These are phyloP conservation scores for Novumbra hubbsi DNA, from an alignment of 2,797 vertebrate genomes.

Conservation along the genomic window DNA sequence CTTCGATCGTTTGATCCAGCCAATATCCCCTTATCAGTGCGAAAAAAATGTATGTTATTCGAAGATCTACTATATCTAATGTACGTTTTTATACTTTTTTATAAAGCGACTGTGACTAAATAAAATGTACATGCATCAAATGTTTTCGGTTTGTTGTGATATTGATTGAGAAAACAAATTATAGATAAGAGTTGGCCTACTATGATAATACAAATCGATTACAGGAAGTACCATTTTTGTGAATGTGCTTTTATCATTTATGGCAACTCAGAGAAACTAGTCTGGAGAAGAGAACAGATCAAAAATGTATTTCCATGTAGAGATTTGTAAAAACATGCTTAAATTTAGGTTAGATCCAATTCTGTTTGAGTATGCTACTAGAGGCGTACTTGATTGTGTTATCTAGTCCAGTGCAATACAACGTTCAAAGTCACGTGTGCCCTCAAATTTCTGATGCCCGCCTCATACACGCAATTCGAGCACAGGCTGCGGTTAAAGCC, in stretches of 20 bases:
- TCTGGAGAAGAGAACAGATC: neutral
- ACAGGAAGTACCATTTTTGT: neutral
- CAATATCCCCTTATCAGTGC: neutral
- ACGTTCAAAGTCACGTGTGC: too few species aligned
- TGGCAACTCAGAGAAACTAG: neutral
- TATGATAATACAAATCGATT: neutral
- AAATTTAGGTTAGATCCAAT: too few species aligned
- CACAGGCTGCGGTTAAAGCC: neutral
- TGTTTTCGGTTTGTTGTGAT: too few species aligned
- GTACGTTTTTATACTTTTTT: neutral
- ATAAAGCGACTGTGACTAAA: neutral
- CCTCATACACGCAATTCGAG: neutral
- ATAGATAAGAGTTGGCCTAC: too few species aligned
- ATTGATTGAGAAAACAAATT: too few species aligned
- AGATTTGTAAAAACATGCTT: too few species aligned
- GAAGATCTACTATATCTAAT: neutral
- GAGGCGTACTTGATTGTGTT: too few species aligned
- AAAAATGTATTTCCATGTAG: too few species aligned
- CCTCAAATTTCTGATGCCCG: neutral
- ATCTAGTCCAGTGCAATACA: too few species aligned
- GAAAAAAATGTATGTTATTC: neutral
- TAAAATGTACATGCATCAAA: neutral
- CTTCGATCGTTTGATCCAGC: neutral
- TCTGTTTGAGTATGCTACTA: too few species aligned
- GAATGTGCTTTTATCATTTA: neutral